phyloP scores from a whole-genome alignment of 2,113 vertebrate genomes.

The Psammodynastes pulverulentus region DNA sequence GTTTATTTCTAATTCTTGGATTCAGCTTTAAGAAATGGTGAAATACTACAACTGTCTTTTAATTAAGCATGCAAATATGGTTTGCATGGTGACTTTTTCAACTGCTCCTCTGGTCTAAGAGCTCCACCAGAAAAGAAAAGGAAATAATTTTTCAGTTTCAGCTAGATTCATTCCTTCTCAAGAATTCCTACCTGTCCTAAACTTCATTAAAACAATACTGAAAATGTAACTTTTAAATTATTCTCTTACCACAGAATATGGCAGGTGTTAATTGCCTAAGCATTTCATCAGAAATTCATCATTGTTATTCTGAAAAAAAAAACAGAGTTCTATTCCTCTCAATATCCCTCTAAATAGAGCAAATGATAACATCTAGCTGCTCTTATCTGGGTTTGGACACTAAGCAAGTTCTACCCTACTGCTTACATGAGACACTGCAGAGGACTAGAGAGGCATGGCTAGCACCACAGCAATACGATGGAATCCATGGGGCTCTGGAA shows the following conservation, averaged over 20 bases:
- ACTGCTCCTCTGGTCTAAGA: background rate
- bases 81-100: background rate
- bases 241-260: background rate
- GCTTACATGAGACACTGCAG: background rate
- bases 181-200: background rate
- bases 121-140: background rate
- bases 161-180: background rate
- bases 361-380: background rate
- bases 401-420: background rate
- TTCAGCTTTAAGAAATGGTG: background rate
- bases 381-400: background rate
- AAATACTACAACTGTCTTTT: background rate
- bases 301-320: background rate
- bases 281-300: background rate
- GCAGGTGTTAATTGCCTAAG: background rate
- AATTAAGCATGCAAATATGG: background rate
- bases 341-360: background rate
- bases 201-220: background rate
- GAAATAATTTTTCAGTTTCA: background rate
- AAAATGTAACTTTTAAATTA: background rate
- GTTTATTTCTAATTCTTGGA: background rate
- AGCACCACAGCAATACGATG: no score
- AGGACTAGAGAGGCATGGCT: no score
- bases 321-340: background rate
- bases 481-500: no score